Evolutionary conservation across 2,113 vertebrate genomes (phyloP), one percentile per base, ranked within the genome.

Genomic region (Boulengeromyrus knoepffleri): DNA sequence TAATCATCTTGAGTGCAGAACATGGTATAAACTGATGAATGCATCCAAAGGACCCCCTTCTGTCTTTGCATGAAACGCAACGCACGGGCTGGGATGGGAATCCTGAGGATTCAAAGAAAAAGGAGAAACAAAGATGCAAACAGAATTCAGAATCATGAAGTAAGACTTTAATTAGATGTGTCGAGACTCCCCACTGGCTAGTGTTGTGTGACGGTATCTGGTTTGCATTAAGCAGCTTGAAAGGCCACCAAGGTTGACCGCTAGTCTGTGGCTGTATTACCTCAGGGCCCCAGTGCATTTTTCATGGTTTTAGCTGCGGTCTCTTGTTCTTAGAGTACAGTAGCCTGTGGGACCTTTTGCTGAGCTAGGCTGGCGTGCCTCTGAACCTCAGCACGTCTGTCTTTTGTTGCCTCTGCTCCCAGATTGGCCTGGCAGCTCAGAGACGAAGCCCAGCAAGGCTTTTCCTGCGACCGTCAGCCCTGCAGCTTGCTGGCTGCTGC

Each of bases 261-360:
- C 84, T 88, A 53, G 42, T 70, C 39, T 12, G 58, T 84, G 70
- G 52, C 90, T 53, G 21, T 47, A 8, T 52, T 17, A 47, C 90
- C 86, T 66, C 62, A 77, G 86, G 90, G 47, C 91, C 62, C 36
- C 46, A 66, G 47, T 90, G 66, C 45, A 90, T 92, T 92, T 92
- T 92, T 74, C 89, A 77, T 85, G 83, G 91, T 58, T 85, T 89
- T 89, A 88, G 91, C 89, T 36, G 42, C 50, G 70, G 17, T 83
- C 4, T 49, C 46, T 24, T 50, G 50, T 87, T 87, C 50, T n/a
- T 87, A 42, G 21, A n/a, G 45, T 47, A 39, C 27, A 27, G 49
- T 31, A 87, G 49, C 85, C 27, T 17, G 50, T 53, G 47, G 31
- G 15, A 53, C 13, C n/a, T 42, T 49, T 10, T 70, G 13, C 56